Percentiles rank a stretch among this genome's conserved stretches.
Conservation (phyloP, 2,113 vertebrate genomes). For the Eurypyga helias region DNA sequence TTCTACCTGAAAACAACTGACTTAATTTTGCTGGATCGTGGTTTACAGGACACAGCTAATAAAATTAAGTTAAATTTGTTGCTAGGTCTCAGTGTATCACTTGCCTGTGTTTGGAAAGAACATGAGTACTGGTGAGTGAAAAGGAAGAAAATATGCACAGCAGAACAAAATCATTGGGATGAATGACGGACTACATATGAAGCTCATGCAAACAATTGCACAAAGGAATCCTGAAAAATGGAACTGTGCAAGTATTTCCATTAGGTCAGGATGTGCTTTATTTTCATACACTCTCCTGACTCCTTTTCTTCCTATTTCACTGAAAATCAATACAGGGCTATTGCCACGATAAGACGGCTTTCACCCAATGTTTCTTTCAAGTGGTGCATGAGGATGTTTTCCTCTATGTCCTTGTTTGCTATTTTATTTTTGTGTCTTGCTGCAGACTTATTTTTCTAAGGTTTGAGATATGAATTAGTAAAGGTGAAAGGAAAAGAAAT, state of each 20-base stretch:
- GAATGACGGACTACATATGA: not conserved
- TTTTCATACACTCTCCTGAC: not conserved
- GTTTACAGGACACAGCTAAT: not conserved
- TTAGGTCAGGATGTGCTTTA: not conserved
- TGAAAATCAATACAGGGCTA: not conserved
- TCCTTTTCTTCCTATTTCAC: not conserved
- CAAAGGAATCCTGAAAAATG: not conserved
- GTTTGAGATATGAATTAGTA: not conserved
- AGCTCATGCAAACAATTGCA: not conserved
- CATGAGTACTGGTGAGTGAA: not conserved
- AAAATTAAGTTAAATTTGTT: not conserved
- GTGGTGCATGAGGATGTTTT: not conserved
- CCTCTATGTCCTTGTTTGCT: not conserved
- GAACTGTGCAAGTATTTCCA: not conserved
- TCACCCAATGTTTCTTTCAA: not conserved
- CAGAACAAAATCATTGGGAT: not conserved
- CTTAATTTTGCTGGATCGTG: not conserved
- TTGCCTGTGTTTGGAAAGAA: not conserved
- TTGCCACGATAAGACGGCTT: not conserved
- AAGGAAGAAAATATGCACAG: not conserved
- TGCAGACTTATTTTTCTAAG: not conserved
- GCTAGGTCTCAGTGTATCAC: not conserved
- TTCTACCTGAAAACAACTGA: not conserved
- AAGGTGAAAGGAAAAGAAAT: not conserved
- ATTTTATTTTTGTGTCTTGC: not conserved